These are phyloP conservation scores for Albula goreensis DNA, from an alignment of 2,113 vertebrate species.

Conservation along the genomic window DNA sequence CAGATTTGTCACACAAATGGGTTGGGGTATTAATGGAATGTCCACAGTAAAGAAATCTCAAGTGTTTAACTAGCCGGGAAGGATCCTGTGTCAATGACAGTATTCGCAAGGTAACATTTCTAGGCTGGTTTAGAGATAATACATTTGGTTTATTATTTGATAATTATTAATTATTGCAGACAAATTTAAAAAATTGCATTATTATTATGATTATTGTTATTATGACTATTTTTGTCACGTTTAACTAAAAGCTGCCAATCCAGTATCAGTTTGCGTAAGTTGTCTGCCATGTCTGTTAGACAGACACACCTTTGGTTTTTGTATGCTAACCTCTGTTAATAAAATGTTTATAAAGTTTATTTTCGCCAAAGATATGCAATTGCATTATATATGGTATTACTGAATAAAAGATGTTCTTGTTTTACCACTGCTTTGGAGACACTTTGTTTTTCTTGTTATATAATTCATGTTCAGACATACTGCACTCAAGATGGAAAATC, in stretches of 20 bases:
- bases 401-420: constrained; percentile 95
- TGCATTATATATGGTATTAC: constrained; percentile 98
- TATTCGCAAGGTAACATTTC: constrained; percentile 25
- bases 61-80: constrained; percentile 16
- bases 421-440: constrained; percentile 64
- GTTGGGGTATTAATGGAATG: neutral
- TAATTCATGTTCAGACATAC: neutral
- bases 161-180: constrained; percentile 53
- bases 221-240: constrained; percentile 60
- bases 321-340: constrained; percentile 99
- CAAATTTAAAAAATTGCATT: constrained; percentile 50
- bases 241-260: constrained; percentile 73
- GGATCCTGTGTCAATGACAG: constrained; percentile 17
- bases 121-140: constrained; percentile 28
- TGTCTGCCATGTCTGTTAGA: constrained; percentile 69
- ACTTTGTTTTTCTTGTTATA: constrained; percentile 19
- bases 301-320: constrained; percentile 92
- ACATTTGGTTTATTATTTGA: constrained; percentile 25
- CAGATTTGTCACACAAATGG: neutral
- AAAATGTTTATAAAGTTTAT: constrained; percentile 99
- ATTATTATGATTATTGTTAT: constrained; percentile 56
- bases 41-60: constrained; percentile 10
- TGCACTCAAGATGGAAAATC: neutral
- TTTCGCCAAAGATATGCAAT: constrained; percentile 99
- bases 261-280: constrained; percentile 74